These are phyloP conservation scores for Gorsachius goisagi DNA, from an alignment of 2,113 vertebrate species.

Conservation along the genomic window DNA sequence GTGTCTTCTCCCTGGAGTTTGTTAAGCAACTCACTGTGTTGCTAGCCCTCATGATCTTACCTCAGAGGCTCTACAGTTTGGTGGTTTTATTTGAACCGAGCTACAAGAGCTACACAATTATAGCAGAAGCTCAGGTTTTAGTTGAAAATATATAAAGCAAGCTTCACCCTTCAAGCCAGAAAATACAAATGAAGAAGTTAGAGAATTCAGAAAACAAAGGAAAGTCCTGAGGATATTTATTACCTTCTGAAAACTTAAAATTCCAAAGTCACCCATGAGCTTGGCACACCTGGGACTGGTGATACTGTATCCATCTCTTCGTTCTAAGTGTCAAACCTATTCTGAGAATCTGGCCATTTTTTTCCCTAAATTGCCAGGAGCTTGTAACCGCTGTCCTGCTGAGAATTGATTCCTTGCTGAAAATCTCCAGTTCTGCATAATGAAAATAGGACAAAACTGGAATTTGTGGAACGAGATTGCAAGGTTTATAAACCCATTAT, in stretches of 20 bases:
- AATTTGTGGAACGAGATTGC: background rate
- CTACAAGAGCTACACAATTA: background rate
- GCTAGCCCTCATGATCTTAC: background rate
- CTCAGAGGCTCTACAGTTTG: background rate
- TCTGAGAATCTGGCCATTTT: background rate
- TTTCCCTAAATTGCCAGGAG: background rate
- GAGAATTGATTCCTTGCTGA: background rate
- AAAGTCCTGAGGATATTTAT: background rate
- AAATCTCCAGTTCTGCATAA: background rate
- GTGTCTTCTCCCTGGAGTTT: background rate
- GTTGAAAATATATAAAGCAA: background rate
- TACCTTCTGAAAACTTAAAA: background rate
- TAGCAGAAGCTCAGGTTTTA: background rate
- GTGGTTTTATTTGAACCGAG: background rate
- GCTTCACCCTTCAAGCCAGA: background rate
- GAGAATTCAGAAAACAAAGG: background rate
- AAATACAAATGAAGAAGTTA: background rate
- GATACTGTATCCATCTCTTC: background rate
- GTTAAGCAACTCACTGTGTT: background rate
- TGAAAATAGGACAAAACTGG: background rate
- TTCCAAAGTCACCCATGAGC: background rate
- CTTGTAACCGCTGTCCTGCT: background rate
- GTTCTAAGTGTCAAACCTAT: background rate
- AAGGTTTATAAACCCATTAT: background rate
- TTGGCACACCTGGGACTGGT: background rate